Percentiles rank a stretch among this genome's conserved stretches.
Evolutionary conservation across 1,140 invertebrate species (phyloP).

Genomic region (Melanaphis sacchari): DNA sequence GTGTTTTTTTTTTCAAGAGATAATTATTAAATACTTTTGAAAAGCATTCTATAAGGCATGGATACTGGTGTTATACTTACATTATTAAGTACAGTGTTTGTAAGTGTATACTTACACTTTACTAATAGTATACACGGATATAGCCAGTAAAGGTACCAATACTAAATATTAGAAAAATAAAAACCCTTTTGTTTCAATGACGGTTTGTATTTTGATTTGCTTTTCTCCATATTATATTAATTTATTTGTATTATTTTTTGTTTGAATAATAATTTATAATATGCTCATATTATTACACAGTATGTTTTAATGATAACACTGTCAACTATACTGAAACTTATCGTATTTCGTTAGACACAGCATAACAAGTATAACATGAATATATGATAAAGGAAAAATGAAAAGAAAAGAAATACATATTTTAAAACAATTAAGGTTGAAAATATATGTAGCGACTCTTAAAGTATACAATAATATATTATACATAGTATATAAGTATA

Average conservation of each 20-base stretch:
- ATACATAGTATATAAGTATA: background rate
- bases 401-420: constrained; percentile 28
- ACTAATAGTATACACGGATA: too few species aligned
- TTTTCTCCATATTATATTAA: background rate
- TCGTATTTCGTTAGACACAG: background rate
- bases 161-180: background rate
- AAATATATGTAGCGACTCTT: constrained; percentile 49
- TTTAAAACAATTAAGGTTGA: constrained; percentile 37
- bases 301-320: background rate
- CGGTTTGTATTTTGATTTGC: background rate
- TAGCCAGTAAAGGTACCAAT: background rate
- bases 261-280: background rate
- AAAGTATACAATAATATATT: constrained; percentile 13
- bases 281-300: background rate
- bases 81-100: background rate
- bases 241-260: background rate
- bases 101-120: background rate
- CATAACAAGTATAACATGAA: background rate
- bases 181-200: background rate
- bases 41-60: too few species aligned
- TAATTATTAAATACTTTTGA: too few species aligned
- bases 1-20: too few species aligned
- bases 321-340: background rate
- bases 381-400: background rate
- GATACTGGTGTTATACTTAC: background rate